These are phyloP conservation scores for Cylindroiulus punctatus DNA, from an alignment of 2,888 invertebrate genomes.

Conservation along the genomic window DNA sequence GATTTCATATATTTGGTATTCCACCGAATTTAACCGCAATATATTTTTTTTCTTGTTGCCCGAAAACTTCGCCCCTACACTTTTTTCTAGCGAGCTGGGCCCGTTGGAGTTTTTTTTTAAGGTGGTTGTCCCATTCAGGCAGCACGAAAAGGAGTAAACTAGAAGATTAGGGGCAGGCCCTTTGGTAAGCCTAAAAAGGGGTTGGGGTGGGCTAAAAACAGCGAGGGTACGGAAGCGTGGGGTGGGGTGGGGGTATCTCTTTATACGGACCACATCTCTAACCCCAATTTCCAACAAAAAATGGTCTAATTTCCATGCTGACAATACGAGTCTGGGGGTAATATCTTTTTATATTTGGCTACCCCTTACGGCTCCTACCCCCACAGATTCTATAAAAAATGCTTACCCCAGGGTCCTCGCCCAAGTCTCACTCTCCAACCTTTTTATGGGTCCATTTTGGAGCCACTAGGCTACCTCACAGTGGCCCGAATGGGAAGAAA, in stretches of 20 bases:
- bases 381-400: constrained; percentile 21
- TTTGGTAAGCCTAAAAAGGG: constrained; percentile 32
- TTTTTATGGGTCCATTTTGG: constrained; percentile 32
- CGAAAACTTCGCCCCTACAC: neutral
- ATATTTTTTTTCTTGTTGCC: neutral
- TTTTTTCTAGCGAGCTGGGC: neutral
- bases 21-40: neutral
- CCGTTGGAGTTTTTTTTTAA: neutral
- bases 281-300: constrained; percentile 32
- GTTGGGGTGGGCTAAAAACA: constrained; percentile 32
- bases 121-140: constrained; percentile 6
- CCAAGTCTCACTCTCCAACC: constrained; percentile 26
- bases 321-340: constrained; percentile 26
- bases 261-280: constrained; percentile 21
- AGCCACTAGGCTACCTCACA: constrained; percentile 25
- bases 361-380: constrained; percentile 21
- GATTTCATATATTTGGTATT: constrained; percentile 9
- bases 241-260: constrained; percentile 19
- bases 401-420: constrained; percentile 32
- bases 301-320: constrained; percentile 32
- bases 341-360: constrained; percentile 32
- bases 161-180: constrained; percentile 27
- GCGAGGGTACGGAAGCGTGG: constrained; percentile 32
- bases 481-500: constrained; percentile 25
- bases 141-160: constrained; percentile 21